Percentiles rank a stretch among this genome's conserved stretches.
These are phyloP conservation scores for Lucilia cuprina DNA, from an alignment of 1,140 invertebrate species.

Conservation along the genomic window DNA sequence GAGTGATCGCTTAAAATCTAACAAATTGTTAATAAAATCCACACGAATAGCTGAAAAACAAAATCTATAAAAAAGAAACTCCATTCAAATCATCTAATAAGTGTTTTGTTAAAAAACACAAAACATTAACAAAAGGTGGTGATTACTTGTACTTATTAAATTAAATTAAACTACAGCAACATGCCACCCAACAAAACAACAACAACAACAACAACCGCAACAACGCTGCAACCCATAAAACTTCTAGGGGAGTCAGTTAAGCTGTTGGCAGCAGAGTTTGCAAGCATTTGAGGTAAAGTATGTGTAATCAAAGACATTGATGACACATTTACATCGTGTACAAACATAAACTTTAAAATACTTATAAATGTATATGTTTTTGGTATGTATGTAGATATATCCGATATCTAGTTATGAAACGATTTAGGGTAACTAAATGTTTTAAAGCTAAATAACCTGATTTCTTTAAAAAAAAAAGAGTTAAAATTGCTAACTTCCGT, in stretches of 20 bases:
- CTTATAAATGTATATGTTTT: no score
- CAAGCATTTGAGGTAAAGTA: background rate
- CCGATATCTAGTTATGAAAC: no score
- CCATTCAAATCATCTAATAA: background rate
- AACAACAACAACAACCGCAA: background rate
- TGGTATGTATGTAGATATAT: no score
- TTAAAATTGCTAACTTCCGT: slow-evolving; percentile 38
- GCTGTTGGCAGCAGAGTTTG: background rate
- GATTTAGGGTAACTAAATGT: no score
- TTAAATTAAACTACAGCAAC: background rate
- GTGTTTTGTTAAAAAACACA: slow-evolving; percentile 6
- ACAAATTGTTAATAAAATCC: background rate
- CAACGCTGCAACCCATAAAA: background rate
- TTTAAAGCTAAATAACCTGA: no score
- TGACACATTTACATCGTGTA: slow-evolving; percentile 10
- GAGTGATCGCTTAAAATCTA: slow-evolving; percentile 14
- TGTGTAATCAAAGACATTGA: slow-evolving; percentile 15
- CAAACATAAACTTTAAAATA: background rate
- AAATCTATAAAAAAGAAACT: no score
- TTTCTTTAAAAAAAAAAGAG: no score
- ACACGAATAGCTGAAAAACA: background rate
- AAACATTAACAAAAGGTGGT: background rate
- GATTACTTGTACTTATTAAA: background rate
- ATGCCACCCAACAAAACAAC: background rate
- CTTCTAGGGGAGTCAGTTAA: slow-evolving; percentile 1